Conservation (phyloP, 2,888 invertebrate genomes). For the Lochmaea capreae region DNA sequence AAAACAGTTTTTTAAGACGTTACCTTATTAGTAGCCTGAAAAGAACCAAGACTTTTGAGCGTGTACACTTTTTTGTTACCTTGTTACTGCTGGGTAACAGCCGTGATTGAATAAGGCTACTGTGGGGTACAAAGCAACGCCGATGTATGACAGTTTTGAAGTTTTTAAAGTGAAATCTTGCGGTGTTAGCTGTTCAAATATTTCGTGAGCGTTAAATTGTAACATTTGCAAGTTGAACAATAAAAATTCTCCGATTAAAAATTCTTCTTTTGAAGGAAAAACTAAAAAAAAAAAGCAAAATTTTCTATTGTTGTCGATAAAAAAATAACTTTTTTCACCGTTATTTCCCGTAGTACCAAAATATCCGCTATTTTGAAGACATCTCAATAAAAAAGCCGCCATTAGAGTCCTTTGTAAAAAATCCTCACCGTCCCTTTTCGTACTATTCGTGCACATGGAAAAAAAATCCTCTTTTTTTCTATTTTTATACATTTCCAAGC, state of each 20-base stretch:
- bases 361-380: constrained; percentile 76
- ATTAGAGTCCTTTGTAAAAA: constrained; percentile 81
- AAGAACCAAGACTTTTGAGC: neutral
- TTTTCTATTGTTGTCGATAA: constrained; percentile 8
- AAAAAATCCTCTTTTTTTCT: constrained; percentile 68
- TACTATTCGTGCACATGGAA: constrained; percentile 75
- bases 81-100: constrained; percentile 81
- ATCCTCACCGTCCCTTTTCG: constrained; percentile 73
- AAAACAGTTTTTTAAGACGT: constrained; percentile 41
- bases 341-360: constrained; percentile 64
- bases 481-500: constrained; percentile 67
- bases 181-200: constrained; percentile 74
- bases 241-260: constrained; percentile 74
- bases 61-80: constrained; percentile 67
- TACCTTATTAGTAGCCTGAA: too few relatives aligned
- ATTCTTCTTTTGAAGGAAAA: constrained; percentile 68
- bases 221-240: constrained; percentile 79
- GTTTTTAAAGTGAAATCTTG: constrained; percentile 67
- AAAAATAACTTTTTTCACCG: constrained; percentile 42
- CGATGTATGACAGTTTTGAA: constrained; percentile 71
- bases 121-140: constrained; percentile 80
- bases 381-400: constrained; percentile 80
- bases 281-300: constrained; percentile 48
- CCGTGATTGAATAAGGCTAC: constrained; percentile 87
- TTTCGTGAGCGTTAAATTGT: constrained; percentile 89